Evolutionary conservation across 2,113 vertebrate genomes (phyloP).

Genomic region (Hiodon tergisus): DNA sequence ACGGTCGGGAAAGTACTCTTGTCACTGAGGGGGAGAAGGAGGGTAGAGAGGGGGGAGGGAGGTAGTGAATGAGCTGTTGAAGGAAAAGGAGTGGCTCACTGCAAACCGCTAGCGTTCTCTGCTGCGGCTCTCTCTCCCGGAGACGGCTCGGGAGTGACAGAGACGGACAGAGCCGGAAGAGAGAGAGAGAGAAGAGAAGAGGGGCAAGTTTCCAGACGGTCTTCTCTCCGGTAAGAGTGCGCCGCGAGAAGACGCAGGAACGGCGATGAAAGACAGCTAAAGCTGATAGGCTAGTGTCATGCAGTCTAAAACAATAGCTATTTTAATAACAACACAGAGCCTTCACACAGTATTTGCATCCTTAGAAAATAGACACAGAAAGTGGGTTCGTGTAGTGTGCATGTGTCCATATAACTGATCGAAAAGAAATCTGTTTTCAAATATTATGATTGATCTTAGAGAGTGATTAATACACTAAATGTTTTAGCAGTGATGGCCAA

Average conservation of each 20-base stretch:
- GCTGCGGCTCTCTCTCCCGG: constrained; percentile 48
- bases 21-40: constrained; percentile 47
- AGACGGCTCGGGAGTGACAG: constrained; percentile 51
- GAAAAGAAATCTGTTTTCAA: no score
- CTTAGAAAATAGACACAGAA: no score
- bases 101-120: constrained; percentile 51
- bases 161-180: constrained; percentile 41
- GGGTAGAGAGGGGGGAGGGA: constrained; percentile 44
- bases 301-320: constrained; percentile 17
- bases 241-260: constrained; percentile 3
- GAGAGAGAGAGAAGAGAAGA: constrained; percentile 31
- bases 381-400: no score
- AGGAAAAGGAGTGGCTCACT: constrained; percentile 69
- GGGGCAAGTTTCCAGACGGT: constrained; percentile 23
- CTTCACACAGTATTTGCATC: not conserved
- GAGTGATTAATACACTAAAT: not conserved
- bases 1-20: constrained; percentile 57
- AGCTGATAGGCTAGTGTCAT: not conserved
- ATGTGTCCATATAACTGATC: no score
- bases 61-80: constrained; percentile 29
- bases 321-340: not conserved
- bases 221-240: constrained; percentile 45
- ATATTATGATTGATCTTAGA: no score
- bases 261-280: constrained; percentile 18
- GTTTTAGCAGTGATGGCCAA: constrained; percentile 1